A percentile compares a stretch with the other conserved stretches of the same genome.
Evolutionary conservation across 2,113 vertebrate species (phyloP).

Genomic region (Chelonoidis abingdonii): DNA sequence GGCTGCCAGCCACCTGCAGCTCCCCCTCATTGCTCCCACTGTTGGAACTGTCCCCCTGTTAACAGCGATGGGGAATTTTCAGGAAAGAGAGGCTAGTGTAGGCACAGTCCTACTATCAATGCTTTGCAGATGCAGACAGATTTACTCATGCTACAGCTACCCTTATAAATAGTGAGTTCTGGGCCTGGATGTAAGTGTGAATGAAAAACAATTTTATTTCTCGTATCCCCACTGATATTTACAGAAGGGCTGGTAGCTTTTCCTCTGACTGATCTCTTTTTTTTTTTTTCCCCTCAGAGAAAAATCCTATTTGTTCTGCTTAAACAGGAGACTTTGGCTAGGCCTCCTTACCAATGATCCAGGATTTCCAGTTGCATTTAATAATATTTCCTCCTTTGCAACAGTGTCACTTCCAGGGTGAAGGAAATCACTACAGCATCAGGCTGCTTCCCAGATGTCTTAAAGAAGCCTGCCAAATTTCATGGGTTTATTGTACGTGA

Average conservation of each 20-base stretch:
- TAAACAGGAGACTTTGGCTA: slow-evolving; percentile 19
- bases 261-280: fast-evolving
- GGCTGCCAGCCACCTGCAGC: neutral
- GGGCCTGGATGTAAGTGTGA: neutral
- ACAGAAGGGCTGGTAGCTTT: neutral
- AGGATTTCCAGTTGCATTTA: slow-evolving; percentile 38
- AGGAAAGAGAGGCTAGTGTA: neutral
- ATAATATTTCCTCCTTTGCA: slow-evolving; percentile 28
- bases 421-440: slow-evolving; percentile 50
- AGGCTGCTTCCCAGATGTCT: slow-evolving; percentile 24
- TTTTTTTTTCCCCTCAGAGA: neutral
- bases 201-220: neutral
- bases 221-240: neutral
- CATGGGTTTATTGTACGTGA: slow-evolving; percentile 8
- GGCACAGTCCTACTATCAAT: neutral
- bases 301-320: neutral
- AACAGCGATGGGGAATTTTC: neutral
- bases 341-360: slow-evolving; percentile 10
- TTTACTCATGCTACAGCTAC: neutral
- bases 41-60: neutral
- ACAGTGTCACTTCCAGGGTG: neutral
- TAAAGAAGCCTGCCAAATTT: slow-evolving; percentile 47
- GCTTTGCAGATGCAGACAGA: neutral
- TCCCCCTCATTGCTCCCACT: neutral
- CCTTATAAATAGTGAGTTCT: neutral